Evolutionary conservation across 1,140 invertebrate species (phyloP).

Genomic region (Drosophila ambigua): DNA sequence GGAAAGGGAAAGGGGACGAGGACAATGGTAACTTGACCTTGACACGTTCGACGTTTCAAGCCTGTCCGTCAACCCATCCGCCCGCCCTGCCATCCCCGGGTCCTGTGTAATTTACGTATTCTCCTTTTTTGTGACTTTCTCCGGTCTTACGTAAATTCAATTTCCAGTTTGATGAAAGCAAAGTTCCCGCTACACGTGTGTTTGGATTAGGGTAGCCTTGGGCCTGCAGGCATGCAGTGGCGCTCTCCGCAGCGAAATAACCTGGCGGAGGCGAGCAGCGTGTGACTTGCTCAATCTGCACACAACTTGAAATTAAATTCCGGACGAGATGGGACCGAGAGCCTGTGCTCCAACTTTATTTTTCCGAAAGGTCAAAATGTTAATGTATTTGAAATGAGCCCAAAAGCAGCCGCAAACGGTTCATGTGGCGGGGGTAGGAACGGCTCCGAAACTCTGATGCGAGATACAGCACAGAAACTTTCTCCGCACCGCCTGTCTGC

Average conservation of each 20-base stretch:
- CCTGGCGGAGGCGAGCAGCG: not conserved
- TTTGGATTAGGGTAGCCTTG: slow-evolving; percentile 22
- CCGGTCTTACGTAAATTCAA: slow-evolving; percentile 76
- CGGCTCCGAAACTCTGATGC: slow-evolving; percentile 33
- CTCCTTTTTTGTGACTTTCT: slow-evolving; percentile 63
- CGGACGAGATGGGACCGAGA: slow-evolving; percentile 11
- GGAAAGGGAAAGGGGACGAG: slow-evolving; percentile 15
- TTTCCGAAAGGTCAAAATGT: slow-evolving; percentile 75
- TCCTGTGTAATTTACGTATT: slow-evolving; percentile 12
- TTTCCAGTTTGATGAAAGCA: slow-evolving; percentile 78
- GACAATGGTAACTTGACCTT: slow-evolving; percentile 79
- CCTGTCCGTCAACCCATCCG: not conserved
- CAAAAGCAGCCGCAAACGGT: slow-evolving; percentile 18
- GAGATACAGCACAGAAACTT: slow-evolving; percentile 65
- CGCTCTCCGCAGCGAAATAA: not conserved
- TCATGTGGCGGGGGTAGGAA: not conserved
- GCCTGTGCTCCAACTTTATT: slow-evolving; percentile 31
- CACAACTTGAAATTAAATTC: slow-evolving; percentile 76
- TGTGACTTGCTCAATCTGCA: slow-evolving; percentile 62
- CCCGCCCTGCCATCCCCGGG: not conserved
- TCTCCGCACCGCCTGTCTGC: slow-evolving; percentile 32
- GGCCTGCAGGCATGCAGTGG: slow-evolving; percentile 70
- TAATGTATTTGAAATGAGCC: slow-evolving; percentile 81
- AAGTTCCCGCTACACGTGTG: slow-evolving; percentile 50
- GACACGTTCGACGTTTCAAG: slow-evolving; percentile 63